These are phyloP conservation scores for Phylloscopus whistleri DNA, from an alignment of 2,113 vertebrate species.

Conservation along the genomic window DNA sequence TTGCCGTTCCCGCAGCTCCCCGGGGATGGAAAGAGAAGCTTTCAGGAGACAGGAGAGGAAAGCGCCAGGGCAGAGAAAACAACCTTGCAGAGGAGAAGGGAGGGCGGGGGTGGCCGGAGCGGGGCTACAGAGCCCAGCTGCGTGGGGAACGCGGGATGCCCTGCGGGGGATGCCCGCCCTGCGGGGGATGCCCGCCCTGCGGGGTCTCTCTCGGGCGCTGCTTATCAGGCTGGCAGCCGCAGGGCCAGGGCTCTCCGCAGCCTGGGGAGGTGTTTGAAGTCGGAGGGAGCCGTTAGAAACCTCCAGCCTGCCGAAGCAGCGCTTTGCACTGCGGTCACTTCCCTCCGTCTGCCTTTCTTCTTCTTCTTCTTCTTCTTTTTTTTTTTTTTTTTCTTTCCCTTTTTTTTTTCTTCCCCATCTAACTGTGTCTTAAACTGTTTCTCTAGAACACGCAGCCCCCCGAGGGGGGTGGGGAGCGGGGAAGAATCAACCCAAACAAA, in stretches of 20 bases:
- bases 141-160: accelerated
- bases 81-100: accelerated
- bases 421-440: constrained; percentile 59
- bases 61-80: not conserved
- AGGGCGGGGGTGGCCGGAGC: not conserved
- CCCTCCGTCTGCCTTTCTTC: not conserved
- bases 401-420: not conserved
- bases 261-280: constrained; percentile 54
- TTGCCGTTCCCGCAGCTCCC: not conserved
- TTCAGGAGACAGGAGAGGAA: not conserved
- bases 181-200: not conserved
- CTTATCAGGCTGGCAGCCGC: constrained; percentile 26
- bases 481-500: constrained; percentile 13
- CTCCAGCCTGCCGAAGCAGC: constrained; percentile 23
- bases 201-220: not conserved
- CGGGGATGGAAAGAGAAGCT: not conserved
- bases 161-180: not conserved
- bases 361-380: not conserved
- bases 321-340: constrained; percentile 53
- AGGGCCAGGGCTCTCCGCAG: constrained; percentile 23
- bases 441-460: not conserved
- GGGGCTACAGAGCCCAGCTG: not conserved
- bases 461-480: not conserved
- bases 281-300: constrained; percentile 60
- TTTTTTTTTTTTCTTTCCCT: not conserved